Evolutionary conservation across 2,113 vertebrate species (phyloP), one percentile per base, ranked within the genome.

Genomic region (Epinephelus moara): DNA sequence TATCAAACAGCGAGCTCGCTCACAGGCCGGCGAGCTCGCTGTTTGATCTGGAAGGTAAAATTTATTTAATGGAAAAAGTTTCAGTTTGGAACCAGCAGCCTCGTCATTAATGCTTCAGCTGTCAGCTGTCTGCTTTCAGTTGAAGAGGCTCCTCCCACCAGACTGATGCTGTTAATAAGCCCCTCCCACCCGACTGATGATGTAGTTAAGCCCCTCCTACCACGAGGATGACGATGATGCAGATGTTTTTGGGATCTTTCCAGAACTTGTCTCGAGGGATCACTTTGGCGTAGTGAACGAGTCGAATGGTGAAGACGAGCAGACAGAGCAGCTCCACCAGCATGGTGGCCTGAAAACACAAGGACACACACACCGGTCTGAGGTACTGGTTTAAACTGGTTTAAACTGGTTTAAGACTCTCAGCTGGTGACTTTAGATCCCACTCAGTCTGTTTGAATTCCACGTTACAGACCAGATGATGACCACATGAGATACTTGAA

Each of bases 211-310:
- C 64, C 8, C 23, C 45, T 47, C 55, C 49, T 91, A 94, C 93
- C 90, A 50, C 1, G 21, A 98, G 89, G 53, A 96, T 95, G 75
- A 93, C 91, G 59, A 99, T 94, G 91, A 99, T 95, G 94, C 97
- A 98, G 91, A 99, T 97, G 88, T 99, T 99, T 82, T 99, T 98
- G 10, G 96, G 96, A 77, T 99, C 98, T 85, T 96, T 99, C 97
- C 98, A 98, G 93, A 99, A 99, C n/a, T 96, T 90, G 0, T 76
- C 88, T 3, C 91, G 92, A 40, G 94, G 95, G 33, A 97, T 97
- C 70, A 99, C 95, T 74, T 95, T 96, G 37, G 97, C 96, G 82
- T 97, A 99, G 75, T 99, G 98, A 0, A 94, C 61, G 11, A 99
- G 92, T 1, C 98, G 95, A 0, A 91, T 57, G 0, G 96, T 92